phyloP scores from a whole-genome alignment of 2,797 vertebrate genomes.

The Simalia tracyae region DNA sequence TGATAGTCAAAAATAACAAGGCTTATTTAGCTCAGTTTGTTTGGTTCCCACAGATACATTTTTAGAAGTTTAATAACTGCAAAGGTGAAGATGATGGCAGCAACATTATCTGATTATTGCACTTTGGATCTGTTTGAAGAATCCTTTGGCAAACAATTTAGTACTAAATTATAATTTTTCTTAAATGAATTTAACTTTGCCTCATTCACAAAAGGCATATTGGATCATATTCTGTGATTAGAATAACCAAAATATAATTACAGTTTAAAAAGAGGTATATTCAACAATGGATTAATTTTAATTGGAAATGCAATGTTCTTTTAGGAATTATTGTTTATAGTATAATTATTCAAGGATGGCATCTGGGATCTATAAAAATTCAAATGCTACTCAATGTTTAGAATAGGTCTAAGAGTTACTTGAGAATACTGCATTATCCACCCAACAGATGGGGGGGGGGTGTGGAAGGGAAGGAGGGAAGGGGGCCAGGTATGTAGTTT shows the following conservation, averaged over 20 bases:
- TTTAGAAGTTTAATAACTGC: not conserved
- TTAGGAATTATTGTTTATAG: not conserved
- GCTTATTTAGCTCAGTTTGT: not conserved
- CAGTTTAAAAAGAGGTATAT: not conserved
- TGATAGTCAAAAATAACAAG: not conserved
- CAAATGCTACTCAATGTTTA: not conserved
- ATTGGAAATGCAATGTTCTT: not conserved
- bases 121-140: not conserved
- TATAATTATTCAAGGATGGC: not conserved
- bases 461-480: not conserved
- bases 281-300: not conserved
- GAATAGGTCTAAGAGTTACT: not conserved
- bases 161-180: not conserved
- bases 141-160: not conserved
- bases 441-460: not conserved
- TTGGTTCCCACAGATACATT: rapidly evolving
- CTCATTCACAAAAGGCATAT: not conserved
- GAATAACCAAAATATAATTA: not conserved
- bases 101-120: rapidly evolving
- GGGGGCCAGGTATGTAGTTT: not conserved
- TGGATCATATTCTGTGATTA: not conserved
- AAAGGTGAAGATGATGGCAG: not conserved
- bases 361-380: not conserved
- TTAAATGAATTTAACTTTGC: not conserved
- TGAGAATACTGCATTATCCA: not conserved